A percentile compares a stretch with the other conserved stretches of the same genome.
phyloP scores from a whole-genome alignment of 2,797 vertebrate genomes.

The Rhadinocentrus ornatus region DNA sequence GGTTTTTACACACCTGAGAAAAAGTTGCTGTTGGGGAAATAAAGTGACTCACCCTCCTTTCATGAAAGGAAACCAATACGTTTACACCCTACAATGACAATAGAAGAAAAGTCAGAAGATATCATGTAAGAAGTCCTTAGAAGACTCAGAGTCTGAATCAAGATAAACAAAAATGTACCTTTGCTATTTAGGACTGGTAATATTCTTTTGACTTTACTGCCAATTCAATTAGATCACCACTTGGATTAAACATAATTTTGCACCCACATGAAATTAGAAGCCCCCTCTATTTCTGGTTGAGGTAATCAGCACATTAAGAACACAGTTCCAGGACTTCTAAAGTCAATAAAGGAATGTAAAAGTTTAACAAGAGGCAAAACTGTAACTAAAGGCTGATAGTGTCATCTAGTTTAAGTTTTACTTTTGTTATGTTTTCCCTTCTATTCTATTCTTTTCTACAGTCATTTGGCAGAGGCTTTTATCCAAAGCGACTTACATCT shows the following conservation, averaged over 20 bases:
- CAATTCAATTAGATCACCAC: neutral
- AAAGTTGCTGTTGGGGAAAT: too few relatives aligned
- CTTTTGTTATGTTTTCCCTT: conserved; percentile 13
- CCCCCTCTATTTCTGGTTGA: neutral
- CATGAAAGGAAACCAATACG: too few relatives aligned
- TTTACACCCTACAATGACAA: neutral
- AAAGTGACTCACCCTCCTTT: too few relatives aligned
- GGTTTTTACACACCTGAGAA: too few relatives aligned
- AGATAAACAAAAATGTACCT: neutral
- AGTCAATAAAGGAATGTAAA: conserved; percentile 12
- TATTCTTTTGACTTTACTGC: neutral
- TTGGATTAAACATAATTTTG: neutral
- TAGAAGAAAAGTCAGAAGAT: neutral
- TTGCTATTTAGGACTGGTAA: too few relatives aligned
- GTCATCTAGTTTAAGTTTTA: conserved; percentile 33
- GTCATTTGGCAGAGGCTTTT: too few relatives aligned
- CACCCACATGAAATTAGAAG: too few relatives aligned
- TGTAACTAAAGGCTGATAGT: conserved; percentile 40
- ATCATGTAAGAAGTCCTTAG: neutral
- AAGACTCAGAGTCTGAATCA: neutral
- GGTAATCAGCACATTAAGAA: neutral
- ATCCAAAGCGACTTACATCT: too few relatives aligned
- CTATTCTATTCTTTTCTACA: too few relatives aligned
- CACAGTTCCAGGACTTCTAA: conserved; percentile 7
- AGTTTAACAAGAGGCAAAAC: conserved; percentile 1